Base-by-base conservation (phyloP, 2,888 invertebrate species). In the Xanthorhoe spadicearia region DNA sequence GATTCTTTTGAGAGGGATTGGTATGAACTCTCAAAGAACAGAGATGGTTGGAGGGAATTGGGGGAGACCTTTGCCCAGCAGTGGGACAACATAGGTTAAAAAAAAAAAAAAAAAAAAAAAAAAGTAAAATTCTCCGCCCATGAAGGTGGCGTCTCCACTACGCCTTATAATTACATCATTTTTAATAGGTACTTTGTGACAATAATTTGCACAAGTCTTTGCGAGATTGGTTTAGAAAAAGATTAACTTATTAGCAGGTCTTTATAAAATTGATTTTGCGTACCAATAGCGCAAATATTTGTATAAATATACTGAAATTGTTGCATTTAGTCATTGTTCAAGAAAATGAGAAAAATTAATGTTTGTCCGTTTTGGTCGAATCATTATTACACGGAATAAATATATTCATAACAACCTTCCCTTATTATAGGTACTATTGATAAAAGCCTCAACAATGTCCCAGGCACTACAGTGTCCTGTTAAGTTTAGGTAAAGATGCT, bases 351-450 rank as follows among this genome's bases (percentile, higher is more conserved):
- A 43, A 13, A 23, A 6, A 5, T 48, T 4, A 56, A 15, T 48
- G 48, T 56, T 46, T 56, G 43, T 43, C 18, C 54, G 54, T 13
- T 55, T 55, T 43, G 0, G 54, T 54, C 9, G 18, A 38, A 38
- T 10, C 13, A 15, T 46, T 15, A 13, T n/a, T 17, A 18, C 17
- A 54, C 54, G 32, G 38, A 54, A 18, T 38, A 1, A 6, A 6
- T 35, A 10, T 38, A 38, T 38, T 38, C 10, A 46, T 46, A 15
- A 17, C 15, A 17, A 48, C 17, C 5, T 48, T 48, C 4, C 48
- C 48, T 17, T 15, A 48, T 15, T 48, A 23, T 13, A 43, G 13
- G 13, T 10, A 13, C n/a, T n/a, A n/a, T n/a, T n/a, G n/a, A n/a
- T n/a, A n/a, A n/a, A n/a, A n/a, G n/a, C n/a, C n/a, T n/a, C n/a